Base-by-base conservation (phyloP, 2,888 invertebrate species). In the Sarcophaga subvicina region DNA sequence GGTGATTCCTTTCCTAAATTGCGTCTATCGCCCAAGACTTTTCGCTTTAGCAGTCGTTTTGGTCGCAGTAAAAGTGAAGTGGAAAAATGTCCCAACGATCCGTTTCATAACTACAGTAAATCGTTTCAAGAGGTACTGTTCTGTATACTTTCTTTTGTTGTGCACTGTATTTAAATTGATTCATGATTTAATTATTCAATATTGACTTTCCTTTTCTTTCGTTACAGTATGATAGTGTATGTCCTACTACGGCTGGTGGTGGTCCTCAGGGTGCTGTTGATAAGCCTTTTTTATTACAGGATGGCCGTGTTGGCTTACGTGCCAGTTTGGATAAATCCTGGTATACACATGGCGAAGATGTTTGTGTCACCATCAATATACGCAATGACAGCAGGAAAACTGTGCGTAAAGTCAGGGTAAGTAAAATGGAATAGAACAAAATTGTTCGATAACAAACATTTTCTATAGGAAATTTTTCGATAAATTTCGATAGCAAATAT, bases 311-410 rank as follows among this genome's bases (percentile, higher is more conserved):
- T 87, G 95, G 96, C 89, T 93, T 98, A 72, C 96, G 97, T 91
- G 97, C 97, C 3, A 96, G 96, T 91, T 94, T 98, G 90, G 97
- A 98, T 93, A 97, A 96, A 90, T 96, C 96, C 47, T 96, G 96
- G 90, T 98, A 98, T 93, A 96, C 96, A 4, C 97, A 98, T 91
- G 98, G 97, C 6, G 98, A 98, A 91, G 95, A 96, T 54, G 95
- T 98, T 88, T 94, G 95, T 88, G 96, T 98, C 8, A 95, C 95
- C 90, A 95, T 98, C 60, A 94, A 95, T 88, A 95, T 98, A 84
- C 95, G 95, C 89, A 98, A 98, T 93, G 96, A 96, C 91, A 97
- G 97, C 90, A 96, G 96, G 91, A 97, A 97, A 93, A 97, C 97
- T 77, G 96, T 98, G 20, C 95, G 97, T 88, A 95, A 97, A 91